These are phyloP conservation scores for Protophormia terraenovae DNA, from an alignment of 2,888 invertebrate genomes.

Conservation along the genomic window DNA sequence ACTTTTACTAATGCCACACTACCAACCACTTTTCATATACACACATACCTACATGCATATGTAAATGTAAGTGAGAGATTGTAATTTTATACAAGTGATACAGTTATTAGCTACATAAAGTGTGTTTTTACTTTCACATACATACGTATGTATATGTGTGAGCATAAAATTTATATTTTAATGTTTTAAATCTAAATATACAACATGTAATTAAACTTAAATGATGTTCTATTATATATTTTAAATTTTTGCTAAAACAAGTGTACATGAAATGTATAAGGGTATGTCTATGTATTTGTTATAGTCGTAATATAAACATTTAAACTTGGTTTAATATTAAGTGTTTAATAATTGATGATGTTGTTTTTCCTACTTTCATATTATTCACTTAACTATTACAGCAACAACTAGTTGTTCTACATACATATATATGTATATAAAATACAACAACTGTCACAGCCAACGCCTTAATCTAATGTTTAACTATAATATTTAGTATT, in stretches of 20 bases:
- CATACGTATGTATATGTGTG: background rate
- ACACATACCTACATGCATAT: background rate
- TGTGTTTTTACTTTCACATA: background rate
- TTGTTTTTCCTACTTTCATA: constrained; percentile 48
- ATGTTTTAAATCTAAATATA: constrained; percentile 59
- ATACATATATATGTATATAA: too few species aligned
- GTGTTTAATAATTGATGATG: constrained; percentile 68
- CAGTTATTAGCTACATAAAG: constrained; percentile 27
- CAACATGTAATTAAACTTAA: constrained; percentile 66
- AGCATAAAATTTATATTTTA: constrained; percentile 30
- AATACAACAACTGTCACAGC: constrained; percentile 3
- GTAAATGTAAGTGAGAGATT: background rate
- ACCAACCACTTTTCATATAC: background rate
- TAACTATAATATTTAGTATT: constrained; percentile 30
- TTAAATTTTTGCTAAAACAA: background rate
- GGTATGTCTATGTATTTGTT: background rate
- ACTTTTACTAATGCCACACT: background rate
- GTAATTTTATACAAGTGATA: background rate
- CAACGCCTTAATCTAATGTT: constrained; percentile 40
- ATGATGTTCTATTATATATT: constrained; percentile 54
- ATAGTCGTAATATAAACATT: constrained; percentile 56
- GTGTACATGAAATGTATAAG: background rate
- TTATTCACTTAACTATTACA: constrained; percentile 21
- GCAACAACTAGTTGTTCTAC: background rate
- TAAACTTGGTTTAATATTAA: constrained; percentile 61